These are phyloP conservation scores for Gasterosteus nipponicus DNA, from an alignment of 2,113 vertebrate genomes.

Conservation along the genomic window DNA sequence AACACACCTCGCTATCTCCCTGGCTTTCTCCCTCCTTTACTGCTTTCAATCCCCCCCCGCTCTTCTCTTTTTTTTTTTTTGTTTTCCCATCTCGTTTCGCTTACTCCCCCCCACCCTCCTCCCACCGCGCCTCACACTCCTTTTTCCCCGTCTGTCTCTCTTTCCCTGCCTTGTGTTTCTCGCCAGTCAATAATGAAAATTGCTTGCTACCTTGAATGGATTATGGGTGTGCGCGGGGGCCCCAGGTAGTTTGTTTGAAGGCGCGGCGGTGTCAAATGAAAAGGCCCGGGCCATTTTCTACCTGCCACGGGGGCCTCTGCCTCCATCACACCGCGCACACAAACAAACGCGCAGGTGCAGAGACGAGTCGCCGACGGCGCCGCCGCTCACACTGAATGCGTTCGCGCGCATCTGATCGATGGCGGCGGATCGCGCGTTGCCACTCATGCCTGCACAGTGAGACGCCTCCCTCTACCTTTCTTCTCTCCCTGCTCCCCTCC, in stretches of 20 bases:
- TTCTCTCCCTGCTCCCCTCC: constrained; percentile 13
- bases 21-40: constrained; percentile 53
- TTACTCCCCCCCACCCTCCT: background rate
- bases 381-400: no score
- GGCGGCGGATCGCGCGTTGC: constrained; percentile 51
- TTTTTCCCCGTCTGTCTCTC: background rate
- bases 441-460: constrained; percentile 28
- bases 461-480: constrained; percentile 40
- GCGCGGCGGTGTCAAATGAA: constrained; percentile 79
- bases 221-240: constrained; percentile 77
- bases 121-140: background rate
- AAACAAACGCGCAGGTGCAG: constrained; percentile 32
- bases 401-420: constrained; percentile 52
- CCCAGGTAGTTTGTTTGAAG: constrained; percentile 82
- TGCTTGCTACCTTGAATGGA: constrained; percentile 84
- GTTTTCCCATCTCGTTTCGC: constrained; percentile 57
- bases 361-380: background rate
- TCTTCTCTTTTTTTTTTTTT: constrained; percentile 67
- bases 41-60: constrained; percentile 61
- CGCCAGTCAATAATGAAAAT: constrained; percentile 85
- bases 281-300: constrained; percentile 79
- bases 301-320: constrained; percentile 70
- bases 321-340: constrained; percentile 53
- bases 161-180: constrained; percentile 64
- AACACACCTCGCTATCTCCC: constrained; percentile 52